Base-by-base conservation (phyloP, 2,797 vertebrate genomes). In the Oreortyx pictus region DNA sequence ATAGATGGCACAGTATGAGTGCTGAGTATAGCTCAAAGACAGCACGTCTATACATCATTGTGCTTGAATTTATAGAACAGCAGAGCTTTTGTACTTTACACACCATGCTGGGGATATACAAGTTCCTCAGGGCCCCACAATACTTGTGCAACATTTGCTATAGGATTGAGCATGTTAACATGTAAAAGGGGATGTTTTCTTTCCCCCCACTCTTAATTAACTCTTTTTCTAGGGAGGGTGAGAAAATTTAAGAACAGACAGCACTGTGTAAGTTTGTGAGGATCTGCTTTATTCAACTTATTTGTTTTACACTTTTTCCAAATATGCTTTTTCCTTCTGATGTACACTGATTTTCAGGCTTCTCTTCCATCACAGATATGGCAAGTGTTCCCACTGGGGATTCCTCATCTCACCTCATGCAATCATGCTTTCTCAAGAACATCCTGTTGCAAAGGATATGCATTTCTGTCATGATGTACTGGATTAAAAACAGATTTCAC, bases 81-180 rank as follows among this genome's bases (percentile, higher is more conserved):
- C 47, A 23, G n/a, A 50, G 15, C 15, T 57, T 80, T 20, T 25
- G 37, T 37, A 46, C 37, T 24, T 4, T 7, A 13, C 20, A 17
- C 0, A 0, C 14, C 14, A 23, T 5, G 14, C 39, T 52, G 20
- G 12, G 8, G 35, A 25, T 71, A 44, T 44, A 20, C 1, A 4
- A 39, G 41, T 43, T 70, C 46, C 46, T 44, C 52, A 66, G 41
- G 27, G 33, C 23, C 14, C 11, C 49, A 5, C 4, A 24, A 49
- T 9, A 49, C 11, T n/a, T 64, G 29, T 23, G 39, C 17, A 68
- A 31, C 24, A 56, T 22, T 64, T 73, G 14, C 35, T 49, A 11
- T 17, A 68, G 33, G 17, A 73, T 12, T 43, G 47, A 9, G 31
- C 31, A 43, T 18, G 14, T 29, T 66, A 57, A 71, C 39, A 41